A percentile compares a stretch with the other conserved stretches of the same genome.
These are phyloP conservation scores for Apogon talboti DNA, from an alignment of 2,797 vertebrate genomes.

Conservation along the genomic window DNA sequence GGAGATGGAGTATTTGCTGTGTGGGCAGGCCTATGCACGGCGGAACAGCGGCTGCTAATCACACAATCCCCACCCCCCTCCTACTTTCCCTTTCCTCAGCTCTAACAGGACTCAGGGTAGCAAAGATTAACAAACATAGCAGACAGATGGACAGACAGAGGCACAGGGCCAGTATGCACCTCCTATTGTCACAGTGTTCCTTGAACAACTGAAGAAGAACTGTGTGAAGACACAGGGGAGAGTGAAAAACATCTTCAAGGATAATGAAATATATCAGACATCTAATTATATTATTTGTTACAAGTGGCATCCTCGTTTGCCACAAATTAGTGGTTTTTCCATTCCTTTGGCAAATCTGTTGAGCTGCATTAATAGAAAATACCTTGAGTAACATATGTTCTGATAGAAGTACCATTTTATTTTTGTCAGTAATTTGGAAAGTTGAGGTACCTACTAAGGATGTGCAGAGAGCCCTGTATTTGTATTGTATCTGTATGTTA, in stretches of 20 bases:
- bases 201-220: conserved; percentile 25
- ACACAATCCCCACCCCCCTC: neutral
- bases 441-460: neutral
- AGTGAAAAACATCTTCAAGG: conserved; percentile 23
- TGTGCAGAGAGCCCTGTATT: neutral
- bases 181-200: conserved; percentile 10
- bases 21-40: conserved; percentile 78
- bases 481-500: neutral
- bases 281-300: conserved; percentile 8
- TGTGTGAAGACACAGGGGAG: conserved; percentile 13
- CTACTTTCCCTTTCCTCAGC: conserved; percentile 22
- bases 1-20: conserved; percentile 83
- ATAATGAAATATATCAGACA: conserved; percentile 17
- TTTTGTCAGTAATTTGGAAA: conserved; percentile 52
- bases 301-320: conserved; percentile 11
- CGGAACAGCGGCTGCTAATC: conserved; percentile 83
- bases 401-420: conserved; percentile 46
- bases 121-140: conserved; percentile 26
- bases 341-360: conserved; percentile 5
- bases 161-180: conserved; percentile 9
- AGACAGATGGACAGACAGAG: conserved; percentile 29
- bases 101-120: conserved; percentile 54
- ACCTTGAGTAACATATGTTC: neutral
- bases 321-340: conserved; percentile 11
- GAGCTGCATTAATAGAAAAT: neutral